Evolutionary conservation across 2,888 invertebrate species (phyloP).

Genomic region (Meteorus colon): DNA sequence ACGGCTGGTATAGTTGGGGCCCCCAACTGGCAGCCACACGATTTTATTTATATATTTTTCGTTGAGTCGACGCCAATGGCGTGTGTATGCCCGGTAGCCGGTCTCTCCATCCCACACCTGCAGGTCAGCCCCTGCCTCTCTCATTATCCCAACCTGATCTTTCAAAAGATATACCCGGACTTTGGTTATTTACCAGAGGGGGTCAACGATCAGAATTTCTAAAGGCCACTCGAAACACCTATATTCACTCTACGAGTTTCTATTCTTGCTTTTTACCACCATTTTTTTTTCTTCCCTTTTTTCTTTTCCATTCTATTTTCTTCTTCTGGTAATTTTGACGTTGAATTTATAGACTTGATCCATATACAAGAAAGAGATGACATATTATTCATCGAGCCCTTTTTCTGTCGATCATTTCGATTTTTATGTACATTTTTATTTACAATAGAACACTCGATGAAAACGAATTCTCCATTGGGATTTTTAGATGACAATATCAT

Average conservation of each 20-base stretch:
- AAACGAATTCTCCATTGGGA: background rate
- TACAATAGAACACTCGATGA: slow-evolving; percentile 4
- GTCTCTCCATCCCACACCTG: slow-evolving; percentile 71
- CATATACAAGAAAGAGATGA: background rate
- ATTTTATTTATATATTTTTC: slow-evolving; percentile 33
- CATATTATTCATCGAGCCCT: slow-evolving; percentile 21
- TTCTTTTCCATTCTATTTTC: background rate
- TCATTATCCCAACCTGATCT: slow-evolving; percentile 71
- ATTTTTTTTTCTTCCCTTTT: background rate
- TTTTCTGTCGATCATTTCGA: slow-evolving; percentile 21
- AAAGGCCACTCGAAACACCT: slow-evolving; percentile 52
- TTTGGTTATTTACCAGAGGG: slow-evolving; percentile 71
- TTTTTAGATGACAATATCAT: slow-evolving; percentile 7
- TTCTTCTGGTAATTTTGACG: slow-evolving; percentile 9
- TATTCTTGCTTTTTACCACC: slow-evolving; percentile 3
- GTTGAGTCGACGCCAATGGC: slow-evolving; percentile 62
- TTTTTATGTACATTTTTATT: slow-evolving; percentile 22
- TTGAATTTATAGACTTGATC: slow-evolving; percentile 27
- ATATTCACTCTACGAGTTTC: slow-evolving; percentile 28
- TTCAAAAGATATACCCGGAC: slow-evolving; percentile 69
- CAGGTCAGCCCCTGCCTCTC: slow-evolving; percentile 70
- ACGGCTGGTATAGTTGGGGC: slow-evolving; percentile 14
- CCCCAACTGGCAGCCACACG: slow-evolving; percentile 13
- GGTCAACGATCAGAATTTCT: slow-evolving; percentile 65
- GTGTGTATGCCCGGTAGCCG: slow-evolving; percentile 71